Percentiles rank a stretch among this genome's conserved stretches.
Conservation (phyloP, 23 tunicate species). For the Botrylloides violaceus region DNA sequence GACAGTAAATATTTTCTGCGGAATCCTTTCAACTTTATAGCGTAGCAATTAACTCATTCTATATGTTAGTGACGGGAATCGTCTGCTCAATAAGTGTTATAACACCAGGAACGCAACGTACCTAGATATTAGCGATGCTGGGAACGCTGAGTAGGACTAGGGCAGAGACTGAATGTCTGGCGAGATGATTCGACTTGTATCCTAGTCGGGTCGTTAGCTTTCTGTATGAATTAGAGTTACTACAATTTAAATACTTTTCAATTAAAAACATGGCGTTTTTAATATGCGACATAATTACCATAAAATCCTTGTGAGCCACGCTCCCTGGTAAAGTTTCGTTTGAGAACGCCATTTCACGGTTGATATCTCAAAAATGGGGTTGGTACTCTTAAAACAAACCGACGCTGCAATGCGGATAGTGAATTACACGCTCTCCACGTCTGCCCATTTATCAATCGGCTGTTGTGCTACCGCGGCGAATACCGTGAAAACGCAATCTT, state of each 20-base stretch:
- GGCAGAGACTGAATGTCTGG: too few relatives aligned
- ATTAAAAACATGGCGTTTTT: conserved; percentile 11
- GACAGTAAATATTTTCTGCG: too few relatives aligned
- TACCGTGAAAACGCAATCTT: background rate
- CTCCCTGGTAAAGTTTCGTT: background rate
- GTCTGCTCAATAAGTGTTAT: conserved; percentile 14
- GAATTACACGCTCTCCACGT: background rate
- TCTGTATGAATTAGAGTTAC: background rate
- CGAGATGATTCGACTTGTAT: background rate
- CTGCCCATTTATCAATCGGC: background rate
- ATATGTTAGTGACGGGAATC: conserved; percentile 6
- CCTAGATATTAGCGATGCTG: too few relatives aligned
- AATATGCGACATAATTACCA: conserved; percentile 25
- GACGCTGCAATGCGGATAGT: background rate
- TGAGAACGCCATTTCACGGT: conserved; percentile 8
- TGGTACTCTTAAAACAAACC: background rate
- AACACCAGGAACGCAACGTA: too few relatives aligned
- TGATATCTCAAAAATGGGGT: background rate
- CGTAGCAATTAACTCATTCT: background rate
- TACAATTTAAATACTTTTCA: conserved; percentile 11
- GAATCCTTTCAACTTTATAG: conserved; percentile 18
- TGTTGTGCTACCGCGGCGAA: background rate
- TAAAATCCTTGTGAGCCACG: conserved; percentile 8
- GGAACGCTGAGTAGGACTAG: too few relatives aligned
- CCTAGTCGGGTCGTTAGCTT: background rate